These are phyloP conservation scores for Globodera ellingtonae DNA, from an alignment of 1,140 invertebrate genomes.

Conservation along the genomic window DNA sequence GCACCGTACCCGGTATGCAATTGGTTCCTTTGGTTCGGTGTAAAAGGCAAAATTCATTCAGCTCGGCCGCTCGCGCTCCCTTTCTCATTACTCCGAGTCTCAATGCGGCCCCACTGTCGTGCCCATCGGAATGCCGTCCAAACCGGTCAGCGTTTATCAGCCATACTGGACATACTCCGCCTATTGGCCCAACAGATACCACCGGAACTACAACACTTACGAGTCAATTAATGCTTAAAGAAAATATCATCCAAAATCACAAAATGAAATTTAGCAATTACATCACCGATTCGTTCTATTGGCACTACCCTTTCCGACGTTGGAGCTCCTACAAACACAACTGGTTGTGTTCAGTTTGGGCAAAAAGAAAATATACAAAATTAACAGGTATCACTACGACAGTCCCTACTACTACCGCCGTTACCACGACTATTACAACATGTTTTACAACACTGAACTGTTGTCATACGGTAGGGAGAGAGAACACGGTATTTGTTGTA, in stretches of 20 bases:
- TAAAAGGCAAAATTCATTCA: not conserved
- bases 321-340: constrained; percentile 20
- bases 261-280: not conserved
- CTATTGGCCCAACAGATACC: constrained; percentile 25
- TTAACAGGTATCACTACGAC: constrained; percentile 13
- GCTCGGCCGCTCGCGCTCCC: constrained; percentile 15
- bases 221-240: not conserved
- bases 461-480: constrained; percentile 11
- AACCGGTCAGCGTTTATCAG: constrained; percentile 20
- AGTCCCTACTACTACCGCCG: constrained; percentile 28
- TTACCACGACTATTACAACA: constrained; percentile 26
- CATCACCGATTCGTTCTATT: constrained; percentile 31
- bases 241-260: too few species aligned
- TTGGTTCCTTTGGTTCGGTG: too few species aligned
- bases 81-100: not conserved
- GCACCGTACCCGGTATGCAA: not conserved
- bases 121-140: constrained; percentile 22
- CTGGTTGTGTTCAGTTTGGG: not conserved
- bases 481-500: not conserved
- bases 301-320: constrained; percentile 22
- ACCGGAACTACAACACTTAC: constrained; percentile 25
- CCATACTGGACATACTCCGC: constrained; percentile 29
- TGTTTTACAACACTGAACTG: constrained; percentile 23
- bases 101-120: constrained; percentile 15
- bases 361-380: not conserved